Percentiles rank a stretch among this genome's conserved stretches.
These are phyloP conservation scores for Dynastes tityus DNA, from an alignment of 2,888 invertebrate genomes.

Conservation along the genomic window DNA sequence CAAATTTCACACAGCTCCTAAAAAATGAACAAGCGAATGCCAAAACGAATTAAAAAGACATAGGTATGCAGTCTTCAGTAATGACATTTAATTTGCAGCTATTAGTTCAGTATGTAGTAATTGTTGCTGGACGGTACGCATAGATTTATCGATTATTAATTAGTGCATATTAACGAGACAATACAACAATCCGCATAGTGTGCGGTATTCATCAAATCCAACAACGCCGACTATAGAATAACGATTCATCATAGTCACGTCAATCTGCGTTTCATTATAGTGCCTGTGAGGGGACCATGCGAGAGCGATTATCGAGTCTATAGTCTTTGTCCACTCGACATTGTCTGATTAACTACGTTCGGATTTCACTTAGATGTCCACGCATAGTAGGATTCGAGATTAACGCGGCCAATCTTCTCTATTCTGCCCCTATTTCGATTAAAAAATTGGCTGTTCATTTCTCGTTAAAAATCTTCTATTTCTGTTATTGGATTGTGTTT, in stretches of 20 bases:
- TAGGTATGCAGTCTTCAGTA: too few species aligned
- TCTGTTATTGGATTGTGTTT: too few species aligned
- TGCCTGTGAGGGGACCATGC: background rate
- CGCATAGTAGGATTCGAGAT: too few species aligned
- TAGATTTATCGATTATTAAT: conserved; percentile 5
- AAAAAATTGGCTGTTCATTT: too few species aligned
- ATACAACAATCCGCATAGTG: background rate
- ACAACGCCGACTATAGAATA: background rate
- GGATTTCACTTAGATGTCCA: background rate
- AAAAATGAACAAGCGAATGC: too few species aligned
- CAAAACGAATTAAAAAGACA: too few species aligned
- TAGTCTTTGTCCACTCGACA: background rate
- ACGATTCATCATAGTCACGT: background rate
- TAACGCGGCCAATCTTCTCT: too few species aligned
- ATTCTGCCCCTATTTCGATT: too few species aligned
- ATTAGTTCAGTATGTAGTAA: background rate
- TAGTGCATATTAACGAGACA: background rate
- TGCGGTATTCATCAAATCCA: background rate
- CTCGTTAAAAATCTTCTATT: too few species aligned
- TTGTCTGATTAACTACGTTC: background rate
- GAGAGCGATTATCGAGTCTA: background rate
- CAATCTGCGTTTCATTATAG: background rate
- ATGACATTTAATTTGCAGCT: background rate
- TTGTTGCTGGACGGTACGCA: background rate
- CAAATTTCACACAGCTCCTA: too few species aligned